Conservation (phyloP, 2,888 invertebrate genomes). For the Drosophila nigricruria region DNA sequence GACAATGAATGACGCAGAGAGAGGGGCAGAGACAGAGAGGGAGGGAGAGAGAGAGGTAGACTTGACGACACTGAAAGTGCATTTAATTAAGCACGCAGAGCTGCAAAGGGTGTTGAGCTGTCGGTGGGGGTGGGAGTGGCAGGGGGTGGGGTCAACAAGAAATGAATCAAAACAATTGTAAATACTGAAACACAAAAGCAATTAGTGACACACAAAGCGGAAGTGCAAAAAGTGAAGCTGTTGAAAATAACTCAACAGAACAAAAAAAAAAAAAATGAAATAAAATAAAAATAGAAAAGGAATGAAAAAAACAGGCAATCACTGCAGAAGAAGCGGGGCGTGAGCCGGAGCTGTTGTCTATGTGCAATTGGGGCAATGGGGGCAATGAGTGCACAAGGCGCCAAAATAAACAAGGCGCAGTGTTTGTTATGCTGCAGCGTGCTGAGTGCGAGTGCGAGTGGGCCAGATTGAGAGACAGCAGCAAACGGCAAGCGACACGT, state of each 20-base stretch:
- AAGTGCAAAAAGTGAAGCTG: constrained; percentile 80
- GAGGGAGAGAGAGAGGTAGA: neutral
- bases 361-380: constrained; percentile 32
- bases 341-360: constrained; percentile 16
- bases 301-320: constrained; percentile 35
- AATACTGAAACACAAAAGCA: constrained; percentile 82
- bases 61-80: constrained; percentile 74
- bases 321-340: constrained; percentile 5
- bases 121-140: neutral
- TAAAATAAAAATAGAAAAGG: constrained; percentile 18
- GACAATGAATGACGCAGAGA: constrained; percentile 57
- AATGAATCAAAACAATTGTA: constrained; percentile 82
- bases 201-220: constrained; percentile 82
- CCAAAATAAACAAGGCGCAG: constrained; percentile 77
- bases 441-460: constrained; percentile 29
- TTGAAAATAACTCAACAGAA: constrained; percentile 73
- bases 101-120: neutral
- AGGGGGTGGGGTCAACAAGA: constrained; percentile 52
- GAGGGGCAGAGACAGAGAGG: constrained; percentile 19
- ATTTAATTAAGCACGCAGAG: constrained; percentile 75
- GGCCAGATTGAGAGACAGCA: neutral
- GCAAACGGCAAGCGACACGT: neutral
- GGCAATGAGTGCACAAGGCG: constrained; percentile 64
- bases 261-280: constrained; percentile 21
- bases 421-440: constrained; percentile 68